Evolutionary conservation across 2,888 invertebrate genomes (phyloP), one percentile per base, ranked within the genome.

Genomic region (Drosophila greeni): DNA sequence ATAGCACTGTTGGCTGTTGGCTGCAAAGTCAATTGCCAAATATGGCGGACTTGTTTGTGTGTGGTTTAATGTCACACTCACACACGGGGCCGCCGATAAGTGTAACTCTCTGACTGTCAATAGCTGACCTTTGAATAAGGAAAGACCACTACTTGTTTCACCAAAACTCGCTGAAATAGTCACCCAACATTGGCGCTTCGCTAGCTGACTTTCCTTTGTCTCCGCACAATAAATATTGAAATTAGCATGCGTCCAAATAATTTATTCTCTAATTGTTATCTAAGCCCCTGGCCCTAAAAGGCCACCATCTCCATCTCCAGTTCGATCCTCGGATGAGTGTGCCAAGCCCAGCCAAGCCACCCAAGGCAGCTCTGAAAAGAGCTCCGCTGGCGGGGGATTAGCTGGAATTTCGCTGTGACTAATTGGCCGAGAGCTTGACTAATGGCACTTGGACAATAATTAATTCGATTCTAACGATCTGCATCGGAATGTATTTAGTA

Each of bases 11-110:
- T 62, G 62, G 56, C 74, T 69, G 42, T 24, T 40, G 78, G 60
- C 74, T 73, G 82, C 85, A 85, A 86, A 86, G 86, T 84, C 85
- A 85, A 82, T 73, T 85, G 81, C 86, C 85, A 86, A 82, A 86
- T 86, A 85, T 77, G 86, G 85, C 70, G 56, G 72, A 82, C 73
- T 76, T 75, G 76, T 73, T 84, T 76, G 73, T 77, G 75, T 81
- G 79, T 74, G 72, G 74, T 70, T 80, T 80, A 82, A 79, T 82
- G 82, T 82, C 82, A 79, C 73, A 70, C 74, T 69, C 56, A 66
- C 57, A 70, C 61, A 59, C 57, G 54, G 23, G 49, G 20, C 39
- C 47, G 54, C 33, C 59, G 55, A 64, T 67, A 78, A 76, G 78
- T 77, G 69, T 67, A 77, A 75, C 68, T 78, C 78, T 82, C 76